Base-by-base conservation (phyloP, 2,888 invertebrate genomes). In the Drosophila maculinotata region DNA sequence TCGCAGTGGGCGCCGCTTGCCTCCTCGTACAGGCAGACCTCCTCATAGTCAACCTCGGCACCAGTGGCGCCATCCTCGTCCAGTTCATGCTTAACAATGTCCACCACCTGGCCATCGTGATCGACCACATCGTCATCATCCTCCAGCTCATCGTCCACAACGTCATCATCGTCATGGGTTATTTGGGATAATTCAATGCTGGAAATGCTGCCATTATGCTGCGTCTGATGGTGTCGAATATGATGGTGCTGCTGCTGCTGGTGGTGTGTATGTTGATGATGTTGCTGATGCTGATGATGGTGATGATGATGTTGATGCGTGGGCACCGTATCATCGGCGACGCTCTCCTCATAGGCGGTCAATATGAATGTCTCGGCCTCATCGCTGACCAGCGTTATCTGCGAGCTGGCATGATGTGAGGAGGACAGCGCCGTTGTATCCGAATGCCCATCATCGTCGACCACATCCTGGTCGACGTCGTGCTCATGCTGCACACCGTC, bases 11-110 rank as follows among this genome's bases (percentile, higher is more conserved):
- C 87, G 0, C 79, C 86, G 12, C 73, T 78, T 5, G 85, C 78
- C 30, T 91, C 90, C 52, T 91, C 90, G 41, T 91, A 90, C 5
- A 90, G 68, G 38, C 88, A 90, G 0, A 90, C 90, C 60, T 90
- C 90, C 38, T 88, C 87, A 47, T 91, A 90, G 30, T 89, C 83
- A 0, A 86, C 89, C 38, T 89, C 89, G 9, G 73, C 76, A 1
- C 80, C 82, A 1, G 81, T 85, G 10, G 86, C 86, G 6, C 79
- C 90, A 31, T 88, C 89, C 53, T 90, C 90, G 47, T 89, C 89
- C 49, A 89, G 49, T 10, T 90, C 90, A 33, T 87, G 76, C 56
- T 89, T 78, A 2, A 85, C 80, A 56, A 89, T 89, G 45, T 90
- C 89, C 4, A 69, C 78, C n/a, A 82, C 87, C 45, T 89, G 86